A percentile compares a stretch with the other conserved stretches of the same genome.
Evolutionary conservation across 2,797 vertebrate species (phyloP).

Genomic region (Onychomys torridus): DNA sequence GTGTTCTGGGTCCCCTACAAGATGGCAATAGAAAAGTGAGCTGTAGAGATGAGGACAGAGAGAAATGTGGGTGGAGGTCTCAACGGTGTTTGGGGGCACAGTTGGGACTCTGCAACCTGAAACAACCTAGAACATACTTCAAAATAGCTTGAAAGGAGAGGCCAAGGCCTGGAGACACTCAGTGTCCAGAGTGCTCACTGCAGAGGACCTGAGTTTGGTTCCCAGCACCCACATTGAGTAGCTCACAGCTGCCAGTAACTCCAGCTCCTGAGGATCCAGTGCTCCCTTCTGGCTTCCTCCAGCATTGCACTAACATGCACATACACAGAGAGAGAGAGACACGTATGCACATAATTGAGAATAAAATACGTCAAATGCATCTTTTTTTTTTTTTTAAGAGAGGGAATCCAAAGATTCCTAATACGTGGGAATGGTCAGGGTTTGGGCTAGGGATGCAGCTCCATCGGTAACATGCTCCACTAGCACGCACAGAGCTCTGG

Average conservation of each 20-base stretch:
- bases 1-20: neutral
- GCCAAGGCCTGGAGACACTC: neutral
- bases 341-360: neutral
- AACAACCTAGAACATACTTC: neutral
- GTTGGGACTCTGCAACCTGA: neutral
- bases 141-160: neutral
- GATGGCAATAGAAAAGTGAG: neutral
- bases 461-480: neutral
- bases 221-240: neutral
- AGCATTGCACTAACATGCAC: neutral
- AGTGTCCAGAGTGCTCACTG: neutral
- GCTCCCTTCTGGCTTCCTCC: neutral
- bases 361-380: neutral
- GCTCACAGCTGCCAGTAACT: neutral
- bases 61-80: neutral
- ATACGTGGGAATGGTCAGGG: no score
- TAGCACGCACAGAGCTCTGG: neutral
- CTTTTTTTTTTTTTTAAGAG: neutral
- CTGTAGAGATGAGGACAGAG: neutral
- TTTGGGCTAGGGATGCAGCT: neutral
- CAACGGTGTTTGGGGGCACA: accelerated
- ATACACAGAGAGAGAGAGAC: neutral
- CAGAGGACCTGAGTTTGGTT: neutral
- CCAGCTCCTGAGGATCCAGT: neutral
- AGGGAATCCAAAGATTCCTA: neutral